Conservation (phyloP, 1,140 invertebrate genomes). For the Caenorhabditis tropicalis region DNA sequence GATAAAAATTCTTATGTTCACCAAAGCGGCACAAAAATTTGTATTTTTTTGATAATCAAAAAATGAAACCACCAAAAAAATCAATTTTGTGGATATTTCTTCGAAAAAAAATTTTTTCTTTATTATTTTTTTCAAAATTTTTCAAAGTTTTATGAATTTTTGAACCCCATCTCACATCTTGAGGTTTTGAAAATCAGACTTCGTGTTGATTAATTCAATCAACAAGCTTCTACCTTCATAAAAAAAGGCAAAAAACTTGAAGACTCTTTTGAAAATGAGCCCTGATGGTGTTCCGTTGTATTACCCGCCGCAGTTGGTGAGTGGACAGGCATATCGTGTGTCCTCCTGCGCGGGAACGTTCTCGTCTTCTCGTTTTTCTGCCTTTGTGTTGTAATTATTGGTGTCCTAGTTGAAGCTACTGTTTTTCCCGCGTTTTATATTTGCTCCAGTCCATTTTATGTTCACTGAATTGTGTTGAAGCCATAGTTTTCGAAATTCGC, state of each 20-base stretch:
- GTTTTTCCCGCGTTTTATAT: not conserved
- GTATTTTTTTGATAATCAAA: no score
- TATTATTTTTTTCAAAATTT: no score
- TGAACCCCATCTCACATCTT: no score
- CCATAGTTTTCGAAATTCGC: not conserved
- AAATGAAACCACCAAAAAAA: no score
- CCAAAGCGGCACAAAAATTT: no score
- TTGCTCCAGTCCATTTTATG: not conserved
- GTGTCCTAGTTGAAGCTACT: not conserved
- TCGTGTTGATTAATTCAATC: no score
- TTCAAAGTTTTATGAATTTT: no score
- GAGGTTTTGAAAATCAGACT: no score
- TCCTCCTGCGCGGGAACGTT: conserved; percentile 9
- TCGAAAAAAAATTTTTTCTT: no score
- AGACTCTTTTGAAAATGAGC: not conserved
- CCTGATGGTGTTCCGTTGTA: not conserved
- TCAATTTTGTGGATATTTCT: no score
- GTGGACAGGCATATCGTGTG: conserved; percentile 21
- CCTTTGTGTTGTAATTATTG: not conserved
- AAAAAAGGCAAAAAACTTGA: not conserved
- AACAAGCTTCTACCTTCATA: not conserved
- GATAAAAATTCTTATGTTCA: no score
- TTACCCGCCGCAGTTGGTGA: not conserved
- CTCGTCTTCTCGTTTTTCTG: not conserved
- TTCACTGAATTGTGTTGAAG: not conserved